A percentile compares a stretch with the other conserved stretches of the same genome.
phyloP scores from a whole-genome alignment of 2,113 vertebrate species.

The Neogale vison region DNA sequence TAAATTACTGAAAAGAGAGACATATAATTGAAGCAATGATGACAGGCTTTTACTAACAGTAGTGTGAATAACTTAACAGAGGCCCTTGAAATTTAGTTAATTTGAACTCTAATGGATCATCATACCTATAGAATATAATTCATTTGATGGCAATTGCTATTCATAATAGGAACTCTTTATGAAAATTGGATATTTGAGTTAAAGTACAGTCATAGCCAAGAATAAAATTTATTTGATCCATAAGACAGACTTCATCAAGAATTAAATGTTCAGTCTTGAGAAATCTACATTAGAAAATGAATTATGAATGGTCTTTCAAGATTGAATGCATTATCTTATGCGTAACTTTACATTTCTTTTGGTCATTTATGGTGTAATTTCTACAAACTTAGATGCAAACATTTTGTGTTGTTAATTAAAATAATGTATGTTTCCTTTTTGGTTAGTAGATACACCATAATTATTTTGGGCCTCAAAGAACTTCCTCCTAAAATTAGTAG shows the following conservation, averaged over 20 bases:
- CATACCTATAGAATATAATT: constrained; percentile 52
- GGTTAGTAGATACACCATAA: background rate
- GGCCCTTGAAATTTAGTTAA: constrained; percentile 42
- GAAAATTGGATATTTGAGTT: constrained; percentile 65
- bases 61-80: constrained; percentile 28
- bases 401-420: background rate
- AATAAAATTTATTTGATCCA: constrained; percentile 63
- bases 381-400: background rate
- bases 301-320: constrained; percentile 31
- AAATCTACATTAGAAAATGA: constrained; percentile 54
- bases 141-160: constrained; percentile 48
- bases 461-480: background rate
- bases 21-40: background rate
- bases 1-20: constrained; percentile 9
- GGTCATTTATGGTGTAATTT: constrained; percentile 18
- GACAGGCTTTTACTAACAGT: constrained; percentile 31
- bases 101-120: constrained; percentile 58
- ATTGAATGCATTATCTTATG: background rate
- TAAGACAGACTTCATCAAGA: constrained; percentile 46
- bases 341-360: constrained; percentile 3
- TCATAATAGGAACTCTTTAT: constrained; percentile 47
- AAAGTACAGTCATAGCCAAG: constrained; percentile 53
- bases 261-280: constrained; percentile 44
- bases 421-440: background rate
- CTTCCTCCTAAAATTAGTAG: background rate